These are phyloP conservation scores for Nothocercus nigrocapillus DNA, from an alignment of 2,113 vertebrate species.

Conservation along the genomic window DNA sequence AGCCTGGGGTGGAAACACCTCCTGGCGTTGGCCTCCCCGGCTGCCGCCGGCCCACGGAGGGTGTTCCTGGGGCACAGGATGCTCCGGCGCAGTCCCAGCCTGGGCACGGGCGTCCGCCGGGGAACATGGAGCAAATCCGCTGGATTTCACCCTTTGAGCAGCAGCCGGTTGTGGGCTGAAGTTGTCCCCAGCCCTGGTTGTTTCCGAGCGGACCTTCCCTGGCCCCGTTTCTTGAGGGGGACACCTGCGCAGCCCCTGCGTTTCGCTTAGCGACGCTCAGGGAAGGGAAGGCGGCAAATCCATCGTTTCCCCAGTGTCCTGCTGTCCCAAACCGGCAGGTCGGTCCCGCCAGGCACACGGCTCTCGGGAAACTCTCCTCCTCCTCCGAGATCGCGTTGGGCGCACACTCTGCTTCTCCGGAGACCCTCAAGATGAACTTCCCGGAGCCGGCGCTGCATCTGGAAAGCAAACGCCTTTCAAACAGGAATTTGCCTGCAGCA, in stretches of 20 bases:
- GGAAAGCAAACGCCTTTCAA: not conserved
- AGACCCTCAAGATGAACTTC: not conserved
- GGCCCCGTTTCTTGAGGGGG: not conserved
- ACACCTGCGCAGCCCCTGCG: fast-evolving
- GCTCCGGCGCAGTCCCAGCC: too few species aligned
- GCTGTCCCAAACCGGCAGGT: not conserved
- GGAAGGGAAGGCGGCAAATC: not conserved
- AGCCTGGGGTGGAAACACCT: not conserved
- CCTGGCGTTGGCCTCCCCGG: not conserved
- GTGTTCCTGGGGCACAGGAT: not conserved
- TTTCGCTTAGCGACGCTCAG: not conserved
- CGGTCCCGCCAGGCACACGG: not conserved
- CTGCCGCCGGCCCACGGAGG: fast-evolving
- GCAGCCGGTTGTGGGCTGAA: not conserved
- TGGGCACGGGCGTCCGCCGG: too few species aligned
- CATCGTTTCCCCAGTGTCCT: not conserved
- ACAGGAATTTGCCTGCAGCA: not conserved
- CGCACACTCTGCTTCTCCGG: not conserved
- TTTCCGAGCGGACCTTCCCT: not conserved
- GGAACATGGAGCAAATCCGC: too few species aligned
- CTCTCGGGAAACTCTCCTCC: not conserved
- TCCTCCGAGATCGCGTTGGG: not conserved
- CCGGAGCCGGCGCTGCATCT: fast-evolving
- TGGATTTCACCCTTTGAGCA: not conserved
- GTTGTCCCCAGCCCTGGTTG: not conserved